Evolutionary conservation across 2,113 vertebrate species (phyloP).

Genomic region (Oplegnathus fasciatus): DNA sequence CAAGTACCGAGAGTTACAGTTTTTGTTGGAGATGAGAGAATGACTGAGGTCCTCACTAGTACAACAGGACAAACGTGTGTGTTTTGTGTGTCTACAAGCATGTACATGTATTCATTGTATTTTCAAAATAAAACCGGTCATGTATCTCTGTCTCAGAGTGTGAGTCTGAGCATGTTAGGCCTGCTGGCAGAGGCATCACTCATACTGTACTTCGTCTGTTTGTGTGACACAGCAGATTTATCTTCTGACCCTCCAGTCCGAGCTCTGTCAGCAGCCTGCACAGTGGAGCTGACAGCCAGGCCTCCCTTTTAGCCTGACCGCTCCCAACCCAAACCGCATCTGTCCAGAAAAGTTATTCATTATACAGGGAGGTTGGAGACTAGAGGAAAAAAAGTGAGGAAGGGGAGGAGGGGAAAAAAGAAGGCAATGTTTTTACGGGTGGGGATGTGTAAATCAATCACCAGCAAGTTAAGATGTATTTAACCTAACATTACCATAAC

Average conservation of each 20-base stretch:
- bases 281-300: slow-evolving; percentile 47
- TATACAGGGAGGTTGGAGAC: neutral
- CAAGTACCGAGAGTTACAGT: neutral
- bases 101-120: neutral
- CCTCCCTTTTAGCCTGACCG: slow-evolving; percentile 14
- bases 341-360: slow-evolving; percentile 30
- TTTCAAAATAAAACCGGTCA: neutral
- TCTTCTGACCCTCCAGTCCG: slow-evolving; percentile 45
- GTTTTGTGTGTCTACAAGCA: neutral
- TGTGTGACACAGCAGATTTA: slow-evolving; percentile 54
- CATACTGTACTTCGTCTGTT: slow-evolving; percentile 32
- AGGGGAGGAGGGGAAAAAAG: neutral
- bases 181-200: slow-evolving; percentile 27
- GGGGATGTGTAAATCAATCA: slow-evolving; percentile 60
- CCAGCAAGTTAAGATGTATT: slow-evolving; percentile 65
- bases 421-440: slow-evolving; percentile 33
- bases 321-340: slow-evolving; percentile 13
- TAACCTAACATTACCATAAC: slow-evolving; percentile 72
- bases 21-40: neutral
- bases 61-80: neutral
- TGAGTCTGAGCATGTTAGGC: slow-evolving; percentile 13
- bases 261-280: slow-evolving; percentile 49
- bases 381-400: neutral
- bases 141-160: neutral
- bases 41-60: neutral